Percentiles rank a stretch among this genome's conserved stretches.
These are phyloP conservation scores for Galerucella calmariensis DNA, from an alignment of 2,888 invertebrate species.

Conservation along the genomic window DNA sequence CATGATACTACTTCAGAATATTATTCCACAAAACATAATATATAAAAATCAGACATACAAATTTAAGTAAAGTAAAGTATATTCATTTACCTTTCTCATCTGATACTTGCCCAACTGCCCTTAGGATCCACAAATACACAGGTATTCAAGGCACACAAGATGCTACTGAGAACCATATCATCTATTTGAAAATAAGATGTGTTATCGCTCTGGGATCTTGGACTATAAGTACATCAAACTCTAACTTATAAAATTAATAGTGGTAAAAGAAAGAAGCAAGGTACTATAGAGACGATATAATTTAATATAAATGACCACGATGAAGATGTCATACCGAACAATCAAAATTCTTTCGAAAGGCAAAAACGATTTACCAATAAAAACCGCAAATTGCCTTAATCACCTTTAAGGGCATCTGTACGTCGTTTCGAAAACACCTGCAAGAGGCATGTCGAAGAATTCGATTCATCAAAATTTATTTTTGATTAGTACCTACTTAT, in stretches of 20 bases:
- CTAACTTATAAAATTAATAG: background rate
- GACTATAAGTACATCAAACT: too few species aligned
- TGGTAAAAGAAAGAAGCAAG: background rate
- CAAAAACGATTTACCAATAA: conserved; percentile 9
- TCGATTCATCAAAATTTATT: conserved; percentile 28
- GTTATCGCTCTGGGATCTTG: too few species aligned
- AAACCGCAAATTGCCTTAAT: conserved; percentile 18
- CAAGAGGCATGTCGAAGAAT: conserved; percentile 20
- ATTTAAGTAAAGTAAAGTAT: too few species aligned
- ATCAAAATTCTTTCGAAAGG: conserved; percentile 13
- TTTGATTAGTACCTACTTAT: conserved; percentile 26
- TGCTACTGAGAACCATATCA: too few species aligned
- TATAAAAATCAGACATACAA: too few species aligned
- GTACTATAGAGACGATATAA: background rate
- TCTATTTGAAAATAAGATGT: too few species aligned
- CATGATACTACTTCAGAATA: too few species aligned
- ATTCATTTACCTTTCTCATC: too few species aligned
- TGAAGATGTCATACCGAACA: conserved; percentile 12
- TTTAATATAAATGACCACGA: background rate
- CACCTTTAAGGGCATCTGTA: conserved; percentile 3
- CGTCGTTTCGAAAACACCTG: conserved; percentile 21
- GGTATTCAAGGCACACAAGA: too few species aligned
- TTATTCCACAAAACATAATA: too few species aligned
- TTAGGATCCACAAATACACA: too few species aligned
- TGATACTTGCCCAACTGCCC: too few species aligned